phyloP scores from a whole-genome alignment of 2,113 vertebrate species.

The Mystacornis crossleyi region DNA sequence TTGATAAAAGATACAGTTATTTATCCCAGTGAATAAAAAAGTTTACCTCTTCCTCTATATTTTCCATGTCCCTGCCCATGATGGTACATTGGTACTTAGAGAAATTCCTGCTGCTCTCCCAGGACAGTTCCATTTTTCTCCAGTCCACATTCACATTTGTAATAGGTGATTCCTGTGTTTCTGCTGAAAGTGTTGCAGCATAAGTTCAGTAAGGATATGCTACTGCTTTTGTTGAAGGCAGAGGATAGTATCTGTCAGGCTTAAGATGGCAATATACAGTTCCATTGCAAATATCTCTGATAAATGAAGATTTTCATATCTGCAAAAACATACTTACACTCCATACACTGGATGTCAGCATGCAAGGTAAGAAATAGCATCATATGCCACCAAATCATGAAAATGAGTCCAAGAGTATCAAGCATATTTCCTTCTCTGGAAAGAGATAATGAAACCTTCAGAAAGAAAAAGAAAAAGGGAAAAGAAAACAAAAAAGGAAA shows the following conservation, averaged over 20 bases:
- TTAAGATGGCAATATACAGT: background rate
- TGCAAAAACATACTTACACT: conserved; percentile 35
- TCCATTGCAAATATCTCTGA: background rate
- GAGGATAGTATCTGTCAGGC: background rate
- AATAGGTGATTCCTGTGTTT: background rate
- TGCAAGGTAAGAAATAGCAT: background rate
- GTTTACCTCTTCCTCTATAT: fast-evolving
- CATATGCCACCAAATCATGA: background rate
- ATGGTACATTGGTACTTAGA: background rate
- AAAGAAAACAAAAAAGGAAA: background rate
- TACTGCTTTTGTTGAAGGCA: background rate
- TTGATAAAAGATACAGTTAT: background rate
- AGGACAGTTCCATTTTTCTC: conserved; percentile 21
- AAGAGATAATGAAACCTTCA: background rate
- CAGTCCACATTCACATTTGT: background rate
- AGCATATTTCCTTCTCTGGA: conserved; percentile 21
- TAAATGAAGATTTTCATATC: background rate
- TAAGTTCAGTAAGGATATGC: background rate
- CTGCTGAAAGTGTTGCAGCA: background rate
- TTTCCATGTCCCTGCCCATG: fast-evolving
- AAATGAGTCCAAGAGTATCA: background rate
- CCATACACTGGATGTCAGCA: background rate
- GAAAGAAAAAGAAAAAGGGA: no score
- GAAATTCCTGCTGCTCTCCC: conserved; percentile 34
- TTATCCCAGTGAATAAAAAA: background rate